phyloP scores from a whole-genome alignment of 2,888 invertebrate species.

The Fragum whitleyi region DNA sequence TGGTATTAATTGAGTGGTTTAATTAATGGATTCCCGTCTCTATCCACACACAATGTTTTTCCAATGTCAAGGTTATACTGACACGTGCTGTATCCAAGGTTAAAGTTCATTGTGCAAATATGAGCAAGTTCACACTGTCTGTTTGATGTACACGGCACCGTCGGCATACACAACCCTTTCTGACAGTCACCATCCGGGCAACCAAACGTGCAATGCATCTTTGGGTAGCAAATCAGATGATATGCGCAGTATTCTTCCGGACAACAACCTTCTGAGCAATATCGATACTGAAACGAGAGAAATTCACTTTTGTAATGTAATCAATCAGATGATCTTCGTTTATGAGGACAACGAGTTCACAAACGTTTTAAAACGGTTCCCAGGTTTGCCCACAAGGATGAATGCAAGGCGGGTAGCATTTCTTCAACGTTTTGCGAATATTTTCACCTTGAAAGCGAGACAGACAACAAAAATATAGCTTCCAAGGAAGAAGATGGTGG shows the following conservation, averaged over 20 bases:
- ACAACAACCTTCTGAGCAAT: constrained; percentile 81
- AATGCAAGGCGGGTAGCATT: too few relatives aligned
- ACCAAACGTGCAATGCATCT: constrained; percentile 73
- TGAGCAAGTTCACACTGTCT: constrained; percentile 72
- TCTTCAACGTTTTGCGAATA: too few relatives aligned
- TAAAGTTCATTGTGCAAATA: constrained; percentile 77
- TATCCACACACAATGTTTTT: constrained; percentile 76
- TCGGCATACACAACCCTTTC: constrained; percentile 79
- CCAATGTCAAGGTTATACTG: constrained; percentile 82
- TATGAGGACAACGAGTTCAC: too few relatives aligned
- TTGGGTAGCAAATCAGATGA: constrained; percentile 78
- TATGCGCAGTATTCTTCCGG: constrained; percentile 81
- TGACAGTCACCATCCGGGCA: constrained; percentile 81
- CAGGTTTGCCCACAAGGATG: too few relatives aligned
- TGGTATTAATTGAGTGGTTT: constrained; percentile 34
- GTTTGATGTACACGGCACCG: constrained; percentile 68
- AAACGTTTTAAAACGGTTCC: too few relatives aligned
- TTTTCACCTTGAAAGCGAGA: too few relatives aligned
- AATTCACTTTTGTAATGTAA: too few relatives aligned
- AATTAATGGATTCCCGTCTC: constrained; percentile 68
- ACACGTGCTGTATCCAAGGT: constrained; percentile 81
- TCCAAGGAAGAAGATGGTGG: too few relatives aligned
- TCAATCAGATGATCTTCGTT: too few relatives aligned
- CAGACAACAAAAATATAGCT: too few relatives aligned
- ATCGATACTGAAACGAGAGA: constrained; percentile 77